Evolutionary conservation across 2,888 invertebrate genomes (phyloP), one percentile per base, ranked within the genome.

Genomic region (Elmis aenea): DNA sequence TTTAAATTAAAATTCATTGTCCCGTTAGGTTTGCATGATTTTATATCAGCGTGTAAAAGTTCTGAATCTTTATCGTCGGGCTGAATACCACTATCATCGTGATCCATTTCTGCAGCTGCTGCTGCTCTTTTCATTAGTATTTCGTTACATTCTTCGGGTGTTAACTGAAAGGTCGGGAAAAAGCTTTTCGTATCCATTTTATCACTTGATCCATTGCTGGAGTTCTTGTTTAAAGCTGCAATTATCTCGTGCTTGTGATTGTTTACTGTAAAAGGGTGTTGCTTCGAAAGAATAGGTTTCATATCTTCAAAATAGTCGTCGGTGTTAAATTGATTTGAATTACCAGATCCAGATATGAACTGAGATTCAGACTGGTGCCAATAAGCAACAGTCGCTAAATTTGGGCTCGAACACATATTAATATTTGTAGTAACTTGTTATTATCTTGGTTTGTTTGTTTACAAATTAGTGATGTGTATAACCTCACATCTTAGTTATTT

Each of bases 131-230:
- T 84, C 79, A 84, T 81, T 48, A 84, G 68, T 45, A 84, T 83
- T 66, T 84, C 83, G 64, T 83, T 83, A 69, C 83, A 84, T 73
- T 84, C 83, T 62, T 84, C 84, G 1, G 81, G 81, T 1, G 83
- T 84, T 10, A 84, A 67, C 58, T 84, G 83, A 45, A 84, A 70
- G 4, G 83, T 82, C 43, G 82, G 80, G 76, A 79, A 77, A 59
- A 83, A 83, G 47, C 81, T 80, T 59, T 79, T 79, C 8, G 16
- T 11, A 5, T 9, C 11, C 11, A 9, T 4, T 8, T 2, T 16
- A 4, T 26, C 34, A 70, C 61, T 18, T 18, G 8, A 18, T 5
- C 5, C 5, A 5, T 18, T 8, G 8, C 18, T 6, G 8, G 5
- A 18, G 18, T 18, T 18, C 18, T 18, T 18, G 18, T 18, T 18